Percentiles rank a stretch among this genome's conserved stretches.
Evolutionary conservation across 2,797 vertebrate genomes (phyloP).

Genomic region (Passerculus sandwichensis): DNA sequence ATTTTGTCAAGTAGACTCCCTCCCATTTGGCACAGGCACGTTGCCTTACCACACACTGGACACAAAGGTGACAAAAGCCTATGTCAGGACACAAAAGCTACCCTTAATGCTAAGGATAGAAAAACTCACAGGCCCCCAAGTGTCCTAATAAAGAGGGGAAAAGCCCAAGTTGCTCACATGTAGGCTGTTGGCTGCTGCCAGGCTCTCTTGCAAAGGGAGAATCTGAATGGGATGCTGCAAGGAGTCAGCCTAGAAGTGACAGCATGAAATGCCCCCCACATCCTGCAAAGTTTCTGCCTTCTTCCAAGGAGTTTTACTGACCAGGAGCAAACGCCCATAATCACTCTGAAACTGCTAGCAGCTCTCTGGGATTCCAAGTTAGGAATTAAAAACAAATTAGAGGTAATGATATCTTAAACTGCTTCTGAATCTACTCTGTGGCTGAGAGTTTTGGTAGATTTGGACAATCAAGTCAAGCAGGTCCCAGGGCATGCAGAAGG

Average conservation of each 20-base stretch:
- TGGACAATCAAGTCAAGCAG: conserved; percentile 31
- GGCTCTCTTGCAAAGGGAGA: neutral
- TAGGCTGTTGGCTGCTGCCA: neutral
- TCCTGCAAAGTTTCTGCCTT: neutral
- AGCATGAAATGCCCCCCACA: neutral
- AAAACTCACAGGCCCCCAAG: neutral
- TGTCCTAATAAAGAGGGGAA: neutral
- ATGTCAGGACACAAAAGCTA: neutral
- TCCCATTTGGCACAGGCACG: fast-evolving
- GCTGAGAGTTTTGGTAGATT: conserved; percentile 30
- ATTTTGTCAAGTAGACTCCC: neutral
- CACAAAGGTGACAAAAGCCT: neutral
- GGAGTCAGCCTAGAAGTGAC: fast-evolving
- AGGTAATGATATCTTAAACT: conserved; percentile 62
- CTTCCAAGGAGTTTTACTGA: conserved; percentile 14
- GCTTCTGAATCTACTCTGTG: conserved; percentile 19
- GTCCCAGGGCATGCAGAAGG: neutral
- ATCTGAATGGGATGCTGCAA: neutral
- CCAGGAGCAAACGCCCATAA: neutral
- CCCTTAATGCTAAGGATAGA: neutral
- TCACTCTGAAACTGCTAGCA: neutral
- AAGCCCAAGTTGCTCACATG: neutral
- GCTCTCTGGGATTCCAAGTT: neutral
- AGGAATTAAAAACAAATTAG: conserved; percentile 67
- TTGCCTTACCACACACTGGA: neutral